These are phyloP conservation scores for Dromaius novaehollandiae DNA, from an alignment of 2,113 vertebrate genomes.

Conservation along the genomic window DNA sequence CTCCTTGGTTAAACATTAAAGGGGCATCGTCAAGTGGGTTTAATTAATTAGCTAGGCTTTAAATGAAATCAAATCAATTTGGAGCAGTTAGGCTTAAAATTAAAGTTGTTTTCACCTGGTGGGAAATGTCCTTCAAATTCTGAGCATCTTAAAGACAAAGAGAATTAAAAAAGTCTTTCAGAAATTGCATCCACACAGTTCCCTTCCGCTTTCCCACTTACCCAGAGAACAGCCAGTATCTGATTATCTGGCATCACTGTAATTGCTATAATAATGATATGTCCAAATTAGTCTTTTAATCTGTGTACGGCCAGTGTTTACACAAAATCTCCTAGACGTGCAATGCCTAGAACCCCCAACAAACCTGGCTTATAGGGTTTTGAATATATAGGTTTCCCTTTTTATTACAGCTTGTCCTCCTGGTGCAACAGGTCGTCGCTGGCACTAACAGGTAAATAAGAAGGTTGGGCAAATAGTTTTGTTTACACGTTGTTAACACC, in stretches of 20 bases:
- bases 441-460: neutral
- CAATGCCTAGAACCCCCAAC: neutral
- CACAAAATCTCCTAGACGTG: neutral
- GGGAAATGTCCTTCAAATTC: neutral
- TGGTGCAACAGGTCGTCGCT: neutral
- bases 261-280: neutral
- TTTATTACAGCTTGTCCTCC: neutral
- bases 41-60: constrained; percentile 55
- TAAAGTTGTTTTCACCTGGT: constrained; percentile 46
- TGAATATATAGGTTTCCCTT: neutral
- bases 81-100: constrained; percentile 26
- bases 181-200: neutral
- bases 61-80: constrained; percentile 50
- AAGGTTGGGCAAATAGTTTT: neutral
- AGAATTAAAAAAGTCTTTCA: neutral
- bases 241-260: neutral
- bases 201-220: neutral
- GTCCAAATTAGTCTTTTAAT: neutral
- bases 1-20: constrained; percentile 57
- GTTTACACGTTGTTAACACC: neutral
- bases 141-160: neutral
- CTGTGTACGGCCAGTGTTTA: neutral
- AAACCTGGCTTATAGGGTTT: neutral
- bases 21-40: constrained; percentile 17
- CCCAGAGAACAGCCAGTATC: neutral